These are phyloP conservation scores for Corapipo altera DNA, from an alignment of 2,113 vertebrate genomes.

Conservation along the genomic window DNA sequence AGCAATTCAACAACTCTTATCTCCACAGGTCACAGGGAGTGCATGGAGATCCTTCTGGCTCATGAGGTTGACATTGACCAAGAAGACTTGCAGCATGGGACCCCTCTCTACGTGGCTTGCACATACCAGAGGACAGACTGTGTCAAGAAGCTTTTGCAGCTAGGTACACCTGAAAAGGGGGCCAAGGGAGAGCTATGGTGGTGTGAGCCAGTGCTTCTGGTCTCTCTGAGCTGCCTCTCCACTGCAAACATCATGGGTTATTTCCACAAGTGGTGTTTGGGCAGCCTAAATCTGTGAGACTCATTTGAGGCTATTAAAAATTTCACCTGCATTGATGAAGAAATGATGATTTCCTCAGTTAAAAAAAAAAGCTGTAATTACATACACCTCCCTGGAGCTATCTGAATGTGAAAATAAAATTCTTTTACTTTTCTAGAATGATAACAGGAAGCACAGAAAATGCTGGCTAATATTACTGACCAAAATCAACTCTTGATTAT, in stretches of 20 bases:
- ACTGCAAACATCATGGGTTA: background rate
- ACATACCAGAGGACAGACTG: conserved; percentile 76
- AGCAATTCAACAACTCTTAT: background rate
- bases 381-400: background rate
- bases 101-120: conserved; percentile 86
- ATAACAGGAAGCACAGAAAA: background rate
- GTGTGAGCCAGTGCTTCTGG: rapidly evolving
- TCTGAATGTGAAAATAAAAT: background rate
- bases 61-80: conserved; percentile 80
- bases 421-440: background rate
- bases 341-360: background rate
- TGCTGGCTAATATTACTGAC: background rate
- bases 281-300: background rate
- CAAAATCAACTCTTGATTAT: background rate
- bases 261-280: background rate
- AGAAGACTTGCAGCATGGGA: conserved; percentile 79
- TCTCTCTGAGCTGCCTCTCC: background rate
- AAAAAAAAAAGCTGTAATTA: background rate
- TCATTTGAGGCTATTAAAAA: background rate
- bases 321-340: background rate
- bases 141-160: conserved; percentile 83
- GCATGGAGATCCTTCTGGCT: conserved; percentile 87
- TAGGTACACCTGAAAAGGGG: conserved; percentile 72
- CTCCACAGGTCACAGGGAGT: conserved; percentile 83
- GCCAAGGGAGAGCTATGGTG: background rate